Conservation (phyloP, 2,888 invertebrate species). For the Mechanitis mazaeus region DNA sequence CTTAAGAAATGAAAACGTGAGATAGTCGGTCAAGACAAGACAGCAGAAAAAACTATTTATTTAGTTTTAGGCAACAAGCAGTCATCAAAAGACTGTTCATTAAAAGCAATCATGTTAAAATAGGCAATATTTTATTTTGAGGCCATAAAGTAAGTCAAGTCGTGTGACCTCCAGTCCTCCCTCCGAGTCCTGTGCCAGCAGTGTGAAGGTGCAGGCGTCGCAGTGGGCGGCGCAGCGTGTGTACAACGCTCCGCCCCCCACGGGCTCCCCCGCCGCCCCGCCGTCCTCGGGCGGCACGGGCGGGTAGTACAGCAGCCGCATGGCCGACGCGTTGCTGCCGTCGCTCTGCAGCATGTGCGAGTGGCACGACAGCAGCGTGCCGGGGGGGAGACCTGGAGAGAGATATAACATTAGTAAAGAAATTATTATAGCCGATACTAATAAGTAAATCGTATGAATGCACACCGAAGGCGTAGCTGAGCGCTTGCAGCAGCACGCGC, state of each 20-base stretch:
- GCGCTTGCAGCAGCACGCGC: slow-evolving; percentile 78
- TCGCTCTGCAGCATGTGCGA: slow-evolving; percentile 79
- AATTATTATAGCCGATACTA: background rate
- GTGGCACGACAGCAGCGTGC: slow-evolving; percentile 80
- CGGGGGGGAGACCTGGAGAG: slow-evolving; percentile 74
- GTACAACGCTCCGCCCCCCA: slow-evolving; percentile 35
- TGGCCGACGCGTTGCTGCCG: slow-evolving; percentile 79
- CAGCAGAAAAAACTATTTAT: too few species aligned
- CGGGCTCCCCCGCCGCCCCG: too few species aligned
- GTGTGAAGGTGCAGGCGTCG: slow-evolving; percentile 85
- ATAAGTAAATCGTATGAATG: background rate
- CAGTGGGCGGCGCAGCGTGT: slow-evolving; percentile 83
- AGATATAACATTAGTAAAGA: background rate
- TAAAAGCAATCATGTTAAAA: too few species aligned
- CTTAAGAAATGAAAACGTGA: too few species aligned
- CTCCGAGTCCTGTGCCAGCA: slow-evolving; percentile 84
- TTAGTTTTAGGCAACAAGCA: too few species aligned
- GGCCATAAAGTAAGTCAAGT: too few species aligned
- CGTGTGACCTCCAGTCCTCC: slow-evolving; percentile 81
- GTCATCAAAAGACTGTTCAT: too few species aligned
- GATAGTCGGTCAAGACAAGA: too few species aligned
- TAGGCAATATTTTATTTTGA: too few species aligned
- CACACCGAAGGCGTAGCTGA: slow-evolving; percentile 77
- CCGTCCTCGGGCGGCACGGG: slow-evolving; percentile 79
- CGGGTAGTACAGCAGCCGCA: slow-evolving; percentile 85